phyloP scores from a whole-genome alignment of 1,140 invertebrate species.

The Hylyphantes graminicola region DNA sequence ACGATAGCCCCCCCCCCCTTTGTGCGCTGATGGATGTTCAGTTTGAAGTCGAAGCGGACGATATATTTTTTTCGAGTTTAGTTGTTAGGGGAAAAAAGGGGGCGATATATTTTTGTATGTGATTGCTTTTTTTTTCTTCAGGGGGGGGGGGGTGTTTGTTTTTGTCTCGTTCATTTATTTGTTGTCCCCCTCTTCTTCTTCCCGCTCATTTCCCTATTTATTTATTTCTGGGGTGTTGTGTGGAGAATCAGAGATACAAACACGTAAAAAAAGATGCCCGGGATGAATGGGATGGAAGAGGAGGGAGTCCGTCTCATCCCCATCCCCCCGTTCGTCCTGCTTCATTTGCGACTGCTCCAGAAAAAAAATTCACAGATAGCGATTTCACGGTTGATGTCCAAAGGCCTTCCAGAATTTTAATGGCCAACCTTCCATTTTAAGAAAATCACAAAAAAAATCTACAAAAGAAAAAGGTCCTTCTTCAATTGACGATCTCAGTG shows the following conservation, averaged over 20 bases:
- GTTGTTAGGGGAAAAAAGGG: too few relatives aligned
- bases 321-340: slow-evolving; percentile 36
- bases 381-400: slow-evolving; percentile 54
- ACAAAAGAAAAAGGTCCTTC: not conserved
- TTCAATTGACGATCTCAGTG: too few relatives aligned
- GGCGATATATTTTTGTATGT: too few relatives aligned
- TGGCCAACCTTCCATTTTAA: too few relatives aligned
- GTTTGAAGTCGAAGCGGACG: slow-evolving; percentile 32
- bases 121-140: too few relatives aligned
- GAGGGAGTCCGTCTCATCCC: too few relatives aligned
- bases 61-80: slow-evolving; percentile 12
- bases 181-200: slow-evolving; percentile 17
- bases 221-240: slow-evolving; percentile 10
- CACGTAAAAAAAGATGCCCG: too few relatives aligned
- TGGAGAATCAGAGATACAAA: too few relatives aligned
- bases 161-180: not conserved
- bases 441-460: not conserved
- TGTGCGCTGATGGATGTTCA: slow-evolving; percentile 52
- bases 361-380: slow-evolving; percentile 29
- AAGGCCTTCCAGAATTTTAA: slow-evolving; percentile 6
- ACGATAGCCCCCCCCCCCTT: slow-evolving; percentile 16
- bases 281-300: too few relatives aligned
- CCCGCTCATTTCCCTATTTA: slow-evolving; percentile 3
- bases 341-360: slow-evolving; percentile 50
- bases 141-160: not conserved